These are phyloP conservation scores for Sericinus montela DNA, from an alignment of 2,888 invertebrate genomes.

Conservation along the genomic window DNA sequence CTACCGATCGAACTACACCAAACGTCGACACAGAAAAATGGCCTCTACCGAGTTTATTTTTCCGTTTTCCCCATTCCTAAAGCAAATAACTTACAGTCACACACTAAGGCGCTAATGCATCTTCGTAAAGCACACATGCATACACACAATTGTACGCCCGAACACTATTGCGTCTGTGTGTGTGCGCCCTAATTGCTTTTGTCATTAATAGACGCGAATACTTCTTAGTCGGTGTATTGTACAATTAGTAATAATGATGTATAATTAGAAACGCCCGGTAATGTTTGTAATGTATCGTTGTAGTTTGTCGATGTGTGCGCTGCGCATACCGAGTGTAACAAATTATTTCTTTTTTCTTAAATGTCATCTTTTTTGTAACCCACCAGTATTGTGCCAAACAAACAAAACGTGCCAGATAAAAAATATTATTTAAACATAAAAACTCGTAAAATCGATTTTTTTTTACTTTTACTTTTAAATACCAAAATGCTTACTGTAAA, in stretches of 20 bases:
- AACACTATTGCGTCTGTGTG: conserved; percentile 38
- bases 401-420: too few relatives aligned
- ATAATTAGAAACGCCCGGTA: conserved; percentile 58
- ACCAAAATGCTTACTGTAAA: too few relatives aligned
- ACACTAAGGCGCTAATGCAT: conserved; percentile 22
- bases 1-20: conserved; percentile 3
- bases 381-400: neutral
- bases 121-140: conserved; percentile 18
- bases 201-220: conserved; percentile 78
- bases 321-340: conserved; percentile 11
- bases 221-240: conserved; percentile 72
- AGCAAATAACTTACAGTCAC: conserved; percentile 17
- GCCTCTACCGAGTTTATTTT: conserved; percentile 12
- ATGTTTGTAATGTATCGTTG: conserved; percentile 40
- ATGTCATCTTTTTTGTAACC: neutral
- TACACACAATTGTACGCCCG: neutral
- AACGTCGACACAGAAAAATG: conserved; percentile 13
- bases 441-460: too few relatives aligned
- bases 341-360: neutral
- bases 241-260: conserved; percentile 77
- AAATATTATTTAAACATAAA: too few relatives aligned
- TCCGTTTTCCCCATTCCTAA: conserved; percentile 16
- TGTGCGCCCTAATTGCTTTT: conserved; percentile 75
- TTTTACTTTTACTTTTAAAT: too few relatives aligned
- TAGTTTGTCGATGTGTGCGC: conserved; percentile 33